Base-by-base conservation (phyloP, 2,888 invertebrate genomes). In the Erpobdella octoculata region DNA sequence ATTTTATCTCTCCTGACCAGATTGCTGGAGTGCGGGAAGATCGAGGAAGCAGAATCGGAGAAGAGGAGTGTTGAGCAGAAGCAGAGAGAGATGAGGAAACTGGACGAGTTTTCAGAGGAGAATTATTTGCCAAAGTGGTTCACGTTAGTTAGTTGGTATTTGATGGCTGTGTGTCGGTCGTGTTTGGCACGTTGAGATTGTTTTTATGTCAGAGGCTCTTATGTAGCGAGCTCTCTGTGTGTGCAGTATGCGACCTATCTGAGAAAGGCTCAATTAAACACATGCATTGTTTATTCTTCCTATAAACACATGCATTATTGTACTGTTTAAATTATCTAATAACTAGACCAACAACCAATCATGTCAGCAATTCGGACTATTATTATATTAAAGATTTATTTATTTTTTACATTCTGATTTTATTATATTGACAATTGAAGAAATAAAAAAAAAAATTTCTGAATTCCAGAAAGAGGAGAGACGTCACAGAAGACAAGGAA, bases 11-110 rank as follows among this genome's bases (percentile, higher is more conserved):
- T 33, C 36, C n/a, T 28, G 12, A 21, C 25, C 73, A 85, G 86
- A 74, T 87, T 90, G 1, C 80, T 91, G 37, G 91, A 91, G 79
- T 88, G 89, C 77, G 91, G 91, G 0, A 88, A 89, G 80, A 85
- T 91, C 72, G 85, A 86, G 3, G 86, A 86, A 0, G 91, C 91
- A 0, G 91, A 91, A 81, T 84, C 84, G 31, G 84, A 88, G 78
- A 91, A 91, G 83, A 85, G 87, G 71, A 86, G 88, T 76, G 82
- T 91, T 75, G 91, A 91, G 81, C 88, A 89, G 78, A 83, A 87
- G 73, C 91, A 91, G 83, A 82, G 91, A 9, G 91, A 91, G 74
- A 81, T 89, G 5, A 84, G 88, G 73, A 88, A 87, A 80, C 80
- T 84, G 35, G 81, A 86, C 58, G 88, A 90, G 69, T 86, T 88